Conservation (phyloP, 92 coral and sea anemone species). For the Zoanthus gigantus region DNA sequence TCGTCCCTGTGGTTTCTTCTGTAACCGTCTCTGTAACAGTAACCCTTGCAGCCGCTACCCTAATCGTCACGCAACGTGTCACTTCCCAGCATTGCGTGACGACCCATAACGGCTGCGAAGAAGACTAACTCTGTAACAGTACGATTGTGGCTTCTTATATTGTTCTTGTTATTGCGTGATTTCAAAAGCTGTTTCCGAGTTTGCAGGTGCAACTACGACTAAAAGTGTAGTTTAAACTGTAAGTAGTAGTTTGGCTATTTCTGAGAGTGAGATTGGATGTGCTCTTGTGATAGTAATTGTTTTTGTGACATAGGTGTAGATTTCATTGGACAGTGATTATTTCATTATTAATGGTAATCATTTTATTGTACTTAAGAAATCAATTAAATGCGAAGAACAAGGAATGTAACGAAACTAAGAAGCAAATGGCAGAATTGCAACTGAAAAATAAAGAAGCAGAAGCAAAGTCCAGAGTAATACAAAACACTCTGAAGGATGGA, state of each 20-base stretch:
- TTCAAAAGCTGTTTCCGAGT: too few species aligned
- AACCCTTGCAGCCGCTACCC: too few species aligned
- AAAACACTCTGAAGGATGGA: conserved; percentile 56
- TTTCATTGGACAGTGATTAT: background rate
- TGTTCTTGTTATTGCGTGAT: too few species aligned
- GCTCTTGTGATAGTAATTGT: background rate
- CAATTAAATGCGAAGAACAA: conserved; percentile 66
- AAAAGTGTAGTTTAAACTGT: too few species aligned
- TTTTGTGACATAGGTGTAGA: background rate
- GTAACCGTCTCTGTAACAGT: too few species aligned
- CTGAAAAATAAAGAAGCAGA: conserved; percentile 71
- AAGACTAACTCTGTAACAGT: too few species aligned
- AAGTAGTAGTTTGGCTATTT: background rate
- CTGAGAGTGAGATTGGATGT: background rate
- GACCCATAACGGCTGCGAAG: too few species aligned
- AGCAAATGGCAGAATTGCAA: conserved; percentile 56
- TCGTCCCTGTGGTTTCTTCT: too few species aligned
- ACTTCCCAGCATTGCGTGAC: too few species aligned
- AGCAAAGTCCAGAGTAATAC: conserved; percentile 65
- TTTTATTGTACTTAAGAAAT: conserved; percentile 24
- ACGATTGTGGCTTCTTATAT: too few species aligned
- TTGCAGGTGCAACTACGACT: too few species aligned
- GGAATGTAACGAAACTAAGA: conserved; percentile 65
- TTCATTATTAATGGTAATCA: background rate
- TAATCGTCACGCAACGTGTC: too few species aligned